A percentile compares a stretch with the other conserved stretches of the same genome.
These are phyloP conservation scores for Urocitellus parryii DNA, from an alignment of 2,113 vertebrate species.

Conservation along the genomic window DNA sequence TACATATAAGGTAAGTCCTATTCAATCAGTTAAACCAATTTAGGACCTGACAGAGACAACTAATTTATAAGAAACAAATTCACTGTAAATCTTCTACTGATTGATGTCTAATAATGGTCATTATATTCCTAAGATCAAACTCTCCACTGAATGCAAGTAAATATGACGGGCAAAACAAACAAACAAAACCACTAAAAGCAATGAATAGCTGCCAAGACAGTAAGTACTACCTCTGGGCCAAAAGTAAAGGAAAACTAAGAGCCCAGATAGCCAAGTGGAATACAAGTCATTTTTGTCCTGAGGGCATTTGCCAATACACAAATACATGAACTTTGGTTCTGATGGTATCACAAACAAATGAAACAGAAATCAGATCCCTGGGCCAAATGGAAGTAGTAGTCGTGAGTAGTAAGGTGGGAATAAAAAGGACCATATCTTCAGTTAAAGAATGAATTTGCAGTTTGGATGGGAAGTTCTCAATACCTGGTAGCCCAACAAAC, in stretches of 20 bases:
- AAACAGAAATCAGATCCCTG: neutral
- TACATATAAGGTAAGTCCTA: neutral
- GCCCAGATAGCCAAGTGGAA: neutral
- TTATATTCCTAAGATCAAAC: neutral
- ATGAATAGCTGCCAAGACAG: neutral
- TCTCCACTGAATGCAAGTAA: constrained; percentile 34
- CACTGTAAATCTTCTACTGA: neutral
- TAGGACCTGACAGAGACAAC: neutral
- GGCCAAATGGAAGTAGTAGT: neutral
- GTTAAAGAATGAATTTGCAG: neutral
- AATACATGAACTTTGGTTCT: neutral
- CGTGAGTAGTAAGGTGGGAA: neutral
- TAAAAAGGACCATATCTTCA: neutral
- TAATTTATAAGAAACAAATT: neutral
- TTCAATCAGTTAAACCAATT: neutral
- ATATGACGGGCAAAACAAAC: neutral
- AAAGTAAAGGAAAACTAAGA: neutral
- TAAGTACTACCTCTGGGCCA: neutral
- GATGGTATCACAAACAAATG: neutral
- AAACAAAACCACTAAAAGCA: constrained; percentile 2
- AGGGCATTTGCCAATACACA: neutral
- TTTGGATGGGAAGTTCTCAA: neutral
- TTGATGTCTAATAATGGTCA: too few relatives aligned
- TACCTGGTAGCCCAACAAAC: neutral
- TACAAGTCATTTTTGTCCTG: neutral